Evolutionary conservation across 2,797 vertebrate genomes (phyloP).

Genomic region (Linurgus olivaceus): DNA sequence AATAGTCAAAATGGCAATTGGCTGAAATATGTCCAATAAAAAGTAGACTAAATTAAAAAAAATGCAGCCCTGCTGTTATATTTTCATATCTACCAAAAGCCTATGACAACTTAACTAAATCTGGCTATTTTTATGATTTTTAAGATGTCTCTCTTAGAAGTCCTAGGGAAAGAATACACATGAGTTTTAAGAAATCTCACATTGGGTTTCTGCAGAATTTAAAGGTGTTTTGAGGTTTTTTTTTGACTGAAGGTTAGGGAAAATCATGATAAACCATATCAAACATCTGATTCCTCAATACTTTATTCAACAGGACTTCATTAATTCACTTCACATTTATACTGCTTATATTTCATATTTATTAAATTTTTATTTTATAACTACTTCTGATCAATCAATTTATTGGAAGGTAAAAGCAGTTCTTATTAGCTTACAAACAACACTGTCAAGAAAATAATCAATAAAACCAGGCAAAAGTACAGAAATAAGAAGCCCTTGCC

Average conservation of each 20-base stretch:
- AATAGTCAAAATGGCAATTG: constrained; percentile 41
- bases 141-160: neutral
- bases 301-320: neutral
- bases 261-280: neutral
- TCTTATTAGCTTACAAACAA: neutral
- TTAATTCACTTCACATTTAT: neutral
- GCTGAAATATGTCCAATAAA: constrained; percentile 16
- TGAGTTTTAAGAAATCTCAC: neutral
- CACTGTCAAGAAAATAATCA: neutral
- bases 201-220: neutral
- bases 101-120: constrained; percentile 17
- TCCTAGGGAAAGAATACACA: neutral
- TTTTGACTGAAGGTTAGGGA: neutral
- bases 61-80: neutral
- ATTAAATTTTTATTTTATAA: neutral
- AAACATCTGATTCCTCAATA: neutral
- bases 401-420: neutral
- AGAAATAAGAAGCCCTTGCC: neutral
- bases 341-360: neutral
- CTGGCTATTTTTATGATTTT: neutral
- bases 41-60: constrained; percentile 31
- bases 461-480: neutral
- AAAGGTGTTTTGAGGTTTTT: neutral
- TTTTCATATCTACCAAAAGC: neutral
- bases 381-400: neutral